Evolutionary conservation across 2,888 invertebrate genomes (phyloP), one percentile per base, ranked within the genome.

Genomic region (Herminia tarsipennalis): DNA sequence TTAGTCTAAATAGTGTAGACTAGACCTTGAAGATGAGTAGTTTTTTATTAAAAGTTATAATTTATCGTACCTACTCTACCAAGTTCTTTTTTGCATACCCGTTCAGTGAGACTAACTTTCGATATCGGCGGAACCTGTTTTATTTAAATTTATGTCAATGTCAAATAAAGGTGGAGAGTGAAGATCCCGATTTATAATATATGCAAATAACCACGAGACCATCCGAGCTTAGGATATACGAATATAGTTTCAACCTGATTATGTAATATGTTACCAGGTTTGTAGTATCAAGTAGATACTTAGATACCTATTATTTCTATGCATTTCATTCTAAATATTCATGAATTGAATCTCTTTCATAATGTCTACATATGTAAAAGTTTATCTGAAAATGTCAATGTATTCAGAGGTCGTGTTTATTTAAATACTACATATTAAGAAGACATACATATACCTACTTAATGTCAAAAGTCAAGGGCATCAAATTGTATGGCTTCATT

Each of bases 91-190:
- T 75, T 63, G 66, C 73, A 71, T 73, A 77, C 71, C 58, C 57
- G 77, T 67, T 56, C 36, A 62, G 59, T 65, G 56, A 76, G 73
- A 70, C 70, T 79, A 71, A 79, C 82, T 85, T 85, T 83, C 85
- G 75, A 78, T 74, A 75, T 66, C 47, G 64, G 62, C 55, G 52
- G 70, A 81, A 86, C 84, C 76, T 74, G 85, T 85, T 85, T 76
- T 56, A 63, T 63, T 58, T 57, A 64, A 78, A 81, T 81, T 81
- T 83, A 84, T 83, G 86, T 84, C 86, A 87, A 85, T 85, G 86
- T 81, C 83, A 81, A 76, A 69, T 72, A 73, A 76, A 82, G 76
- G 75, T 79, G 74, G 61, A 78, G 76, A 76, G n/a, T n/a, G 78
- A 84, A 70, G 76, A 78, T 73, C 60, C 70, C 58, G 38, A 51